phyloP scores from a whole-genome alignment of 2,113 vertebrate species.

The Pteronura brasiliensis region DNA sequence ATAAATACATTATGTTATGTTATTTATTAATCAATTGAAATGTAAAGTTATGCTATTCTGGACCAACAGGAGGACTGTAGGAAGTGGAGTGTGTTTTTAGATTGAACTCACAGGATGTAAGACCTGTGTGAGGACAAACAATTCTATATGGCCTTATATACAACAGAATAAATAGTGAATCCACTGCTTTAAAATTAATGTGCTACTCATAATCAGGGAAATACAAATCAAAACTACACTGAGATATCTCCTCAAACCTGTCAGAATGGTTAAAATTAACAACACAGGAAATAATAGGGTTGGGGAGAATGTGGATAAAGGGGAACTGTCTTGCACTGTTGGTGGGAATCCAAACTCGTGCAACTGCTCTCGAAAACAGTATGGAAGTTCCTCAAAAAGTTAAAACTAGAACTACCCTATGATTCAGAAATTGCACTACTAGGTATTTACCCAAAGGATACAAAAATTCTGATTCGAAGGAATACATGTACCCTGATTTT shows the following conservation, averaged over 20 bases:
- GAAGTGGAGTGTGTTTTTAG: background rate
- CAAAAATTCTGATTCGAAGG: too few relatives aligned
- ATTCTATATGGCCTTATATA: background rate
- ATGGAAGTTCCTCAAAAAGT: too few relatives aligned
- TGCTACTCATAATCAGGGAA: background rate
- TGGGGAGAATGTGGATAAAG: too few relatives aligned
- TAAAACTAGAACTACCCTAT: too few relatives aligned
- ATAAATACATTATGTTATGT: background rate
- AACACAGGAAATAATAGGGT: background rate
- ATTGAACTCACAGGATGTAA: background rate
- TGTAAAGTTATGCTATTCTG: background rate
- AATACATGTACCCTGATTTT: too few relatives aligned
- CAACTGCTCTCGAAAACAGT: too few relatives aligned
- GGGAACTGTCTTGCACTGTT: too few relatives aligned
- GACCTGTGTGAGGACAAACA: background rate
- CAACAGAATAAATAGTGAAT: background rate
- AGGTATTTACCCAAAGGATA: too few relatives aligned
- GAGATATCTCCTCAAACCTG: background rate
- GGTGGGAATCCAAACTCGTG: too few relatives aligned
- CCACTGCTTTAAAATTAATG: background rate
- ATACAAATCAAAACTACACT: background rate
- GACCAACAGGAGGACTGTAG: background rate
- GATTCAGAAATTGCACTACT: too few relatives aligned
- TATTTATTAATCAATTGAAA: background rate
- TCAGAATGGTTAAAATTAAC: background rate